Conservation (phyloP, 2,113 vertebrate genomes). For the Paramisgurnus dabryanus region DNA sequence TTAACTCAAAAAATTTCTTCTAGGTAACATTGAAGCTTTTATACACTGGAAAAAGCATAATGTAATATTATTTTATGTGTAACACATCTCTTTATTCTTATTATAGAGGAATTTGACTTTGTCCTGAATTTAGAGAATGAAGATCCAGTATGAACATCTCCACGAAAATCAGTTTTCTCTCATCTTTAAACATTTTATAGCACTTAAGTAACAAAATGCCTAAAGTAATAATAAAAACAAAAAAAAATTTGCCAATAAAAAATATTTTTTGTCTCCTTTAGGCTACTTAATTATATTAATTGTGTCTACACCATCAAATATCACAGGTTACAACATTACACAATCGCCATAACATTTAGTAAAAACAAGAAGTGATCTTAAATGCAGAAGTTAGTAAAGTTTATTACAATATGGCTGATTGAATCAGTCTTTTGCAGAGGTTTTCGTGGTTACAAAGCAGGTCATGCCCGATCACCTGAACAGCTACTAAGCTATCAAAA, state of each 20-base stretch:
- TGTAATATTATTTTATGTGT: not conserved
- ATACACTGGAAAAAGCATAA: not conserved
- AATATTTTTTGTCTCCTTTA: not conserved
- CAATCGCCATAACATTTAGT: not conserved
- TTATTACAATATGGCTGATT: conserved; percentile 44
- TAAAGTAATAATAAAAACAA: too few species aligned
- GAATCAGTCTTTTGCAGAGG: conserved; percentile 39
- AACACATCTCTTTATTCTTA: conserved; percentile 45
- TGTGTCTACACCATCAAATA: not conserved
- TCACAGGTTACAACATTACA: not conserved
- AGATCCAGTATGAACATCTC: conserved; percentile 62
- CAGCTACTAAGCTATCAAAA: not conserved
- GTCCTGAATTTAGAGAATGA: conserved; percentile 86
- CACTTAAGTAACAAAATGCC: too few species aligned
- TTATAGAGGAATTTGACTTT: conserved; percentile 89
- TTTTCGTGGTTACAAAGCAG: conserved; percentile 1
- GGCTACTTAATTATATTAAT: not conserved
- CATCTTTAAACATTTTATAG: not conserved
- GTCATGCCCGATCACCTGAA: conserved; percentile 15
- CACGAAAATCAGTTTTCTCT: not conserved
- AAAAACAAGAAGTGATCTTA: not conserved
- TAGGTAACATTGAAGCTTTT: too few species aligned
- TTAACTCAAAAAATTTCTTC: too few species aligned
- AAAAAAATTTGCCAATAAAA: not conserved
- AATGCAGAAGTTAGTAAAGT: conserved; percentile 23